phyloP scores from a whole-genome alignment of 2,113 vertebrate species.

The Pitta sordida region DNA sequence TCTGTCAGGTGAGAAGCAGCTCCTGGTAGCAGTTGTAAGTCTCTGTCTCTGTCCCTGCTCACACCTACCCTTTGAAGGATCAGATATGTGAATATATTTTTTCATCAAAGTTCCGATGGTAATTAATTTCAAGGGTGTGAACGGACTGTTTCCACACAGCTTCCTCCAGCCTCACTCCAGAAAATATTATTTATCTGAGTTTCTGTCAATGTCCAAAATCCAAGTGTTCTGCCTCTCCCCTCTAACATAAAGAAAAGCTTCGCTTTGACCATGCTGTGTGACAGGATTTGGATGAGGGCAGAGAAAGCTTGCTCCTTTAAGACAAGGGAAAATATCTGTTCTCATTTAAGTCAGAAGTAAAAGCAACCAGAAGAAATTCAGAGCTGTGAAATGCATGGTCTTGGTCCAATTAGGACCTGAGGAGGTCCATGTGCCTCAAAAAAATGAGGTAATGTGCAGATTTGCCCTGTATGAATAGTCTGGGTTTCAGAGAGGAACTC shows the following conservation, averaged over 20 bases:
- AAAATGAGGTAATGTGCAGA: neutral
- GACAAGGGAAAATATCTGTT: neutral
- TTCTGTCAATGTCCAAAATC: neutral
- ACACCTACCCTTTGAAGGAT: neutral
- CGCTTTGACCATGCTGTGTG: neutral
- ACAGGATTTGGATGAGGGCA: neutral
- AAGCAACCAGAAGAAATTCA: neutral
- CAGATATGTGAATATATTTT: neutral
- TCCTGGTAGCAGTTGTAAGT: accelerated
- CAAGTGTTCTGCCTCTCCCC: neutral
- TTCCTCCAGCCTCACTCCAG: neutral
- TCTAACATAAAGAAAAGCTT: neutral
- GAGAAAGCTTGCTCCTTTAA: neutral
- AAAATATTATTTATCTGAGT: neutral
- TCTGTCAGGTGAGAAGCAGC: neutral
- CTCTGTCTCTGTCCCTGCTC: neutral
- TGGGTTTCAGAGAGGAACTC: neutral
- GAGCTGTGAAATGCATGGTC: neutral
- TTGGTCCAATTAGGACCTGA: neutral
- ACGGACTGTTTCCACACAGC: neutral
- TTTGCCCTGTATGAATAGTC: neutral
- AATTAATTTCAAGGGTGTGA: neutral
- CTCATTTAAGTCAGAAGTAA: neutral
- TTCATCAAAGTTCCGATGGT: neutral
- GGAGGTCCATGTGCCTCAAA: neutral